These are phyloP conservation scores for Micronisus gabar DNA, from an alignment of 2,113 vertebrate species.

Conservation along the genomic window DNA sequence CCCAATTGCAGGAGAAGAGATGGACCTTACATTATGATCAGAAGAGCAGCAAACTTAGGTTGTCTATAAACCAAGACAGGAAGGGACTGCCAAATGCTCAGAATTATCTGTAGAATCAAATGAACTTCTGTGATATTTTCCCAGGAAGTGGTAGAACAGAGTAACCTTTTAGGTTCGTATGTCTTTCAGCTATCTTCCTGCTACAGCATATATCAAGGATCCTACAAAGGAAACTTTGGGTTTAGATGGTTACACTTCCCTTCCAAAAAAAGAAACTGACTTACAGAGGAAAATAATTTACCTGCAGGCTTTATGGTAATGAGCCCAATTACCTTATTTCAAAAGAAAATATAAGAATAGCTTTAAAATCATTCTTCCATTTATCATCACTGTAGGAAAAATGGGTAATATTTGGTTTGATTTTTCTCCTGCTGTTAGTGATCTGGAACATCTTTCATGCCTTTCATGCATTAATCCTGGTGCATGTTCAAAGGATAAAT, in stretches of 20 bases:
- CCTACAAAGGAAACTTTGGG: background rate
- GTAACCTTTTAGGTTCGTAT: background rate
- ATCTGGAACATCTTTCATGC: background rate
- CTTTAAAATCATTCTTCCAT: slow-evolving; percentile 15
- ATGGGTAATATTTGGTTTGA: background rate
- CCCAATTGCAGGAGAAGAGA: background rate
- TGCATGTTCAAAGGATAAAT: background rate
- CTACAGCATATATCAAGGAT: background rate
- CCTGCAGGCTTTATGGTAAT: slow-evolving; percentile 31
- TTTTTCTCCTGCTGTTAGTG: slow-evolving; percentile 1
- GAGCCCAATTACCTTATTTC: slow-evolving; percentile 51
- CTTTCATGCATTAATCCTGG: background rate
- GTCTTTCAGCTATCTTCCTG: background rate
- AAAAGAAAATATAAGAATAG: slow-evolving; percentile 35
- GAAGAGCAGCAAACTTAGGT: background rate
- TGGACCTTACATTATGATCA: background rate
- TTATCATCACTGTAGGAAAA: slow-evolving; percentile 8
- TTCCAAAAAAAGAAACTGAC: background rate
- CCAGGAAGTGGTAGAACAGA: background rate
- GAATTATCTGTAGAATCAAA: background rate
- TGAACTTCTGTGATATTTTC: background rate
- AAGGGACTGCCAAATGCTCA: background rate
- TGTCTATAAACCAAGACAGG: background rate
- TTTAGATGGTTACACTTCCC: background rate
- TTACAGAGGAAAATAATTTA: slow-evolving; percentile 26